A percentile compares a stretch with the other conserved stretches of the same genome.
Conservation (phyloP, 2,888 invertebrate species). For the Hirtodrosophila histrioides region DNA sequence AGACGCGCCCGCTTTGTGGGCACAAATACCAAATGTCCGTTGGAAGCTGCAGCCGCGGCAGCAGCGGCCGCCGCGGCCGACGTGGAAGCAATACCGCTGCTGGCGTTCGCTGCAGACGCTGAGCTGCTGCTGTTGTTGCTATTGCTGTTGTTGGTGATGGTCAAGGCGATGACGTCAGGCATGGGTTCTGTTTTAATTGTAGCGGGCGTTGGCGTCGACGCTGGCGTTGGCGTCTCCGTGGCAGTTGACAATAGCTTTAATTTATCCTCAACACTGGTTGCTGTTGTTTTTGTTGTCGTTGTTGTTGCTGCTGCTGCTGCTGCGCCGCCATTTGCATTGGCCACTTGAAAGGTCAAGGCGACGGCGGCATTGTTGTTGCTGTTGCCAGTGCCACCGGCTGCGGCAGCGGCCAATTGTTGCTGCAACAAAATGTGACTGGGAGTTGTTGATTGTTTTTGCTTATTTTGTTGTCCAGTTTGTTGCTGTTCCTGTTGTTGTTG, state of each 20-base stretch:
- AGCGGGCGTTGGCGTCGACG: constrained; percentile 72
- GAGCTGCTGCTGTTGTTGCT: constrained; percentile 33
- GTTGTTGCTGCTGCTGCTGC: constrained; percentile 17
- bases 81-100: constrained; percentile 43
- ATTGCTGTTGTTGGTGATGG: constrained; percentile 41
- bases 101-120: constrained; percentile 34
- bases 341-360: constrained; percentile 57
- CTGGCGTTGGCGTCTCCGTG: constrained; percentile 47
- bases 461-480: constrained; percentile 55
- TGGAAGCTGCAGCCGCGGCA: constrained; percentile 74
- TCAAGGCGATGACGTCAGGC: constrained; percentile 80
- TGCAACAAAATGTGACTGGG: constrained; percentile 79
- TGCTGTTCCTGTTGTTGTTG: constrained; percentile 66
- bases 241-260: constrained; percentile 78
- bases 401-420: constrained; percentile 77
- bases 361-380: constrained; percentile 36
- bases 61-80: constrained; percentile 53
- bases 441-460: constrained; percentile 47
- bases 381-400: constrained; percentile 57
- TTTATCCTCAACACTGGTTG: constrained; percentile 71
- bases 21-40: constrained; percentile 82
- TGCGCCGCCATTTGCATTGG: constrained; percentile 58
- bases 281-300: constrained; percentile 3
- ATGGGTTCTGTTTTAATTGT: constrained; percentile 83
- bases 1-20: constrained; percentile 86